These are phyloP conservation scores for Autographa gamma DNA, from an alignment of 2,888 invertebrate species.

Conservation along the genomic window DNA sequence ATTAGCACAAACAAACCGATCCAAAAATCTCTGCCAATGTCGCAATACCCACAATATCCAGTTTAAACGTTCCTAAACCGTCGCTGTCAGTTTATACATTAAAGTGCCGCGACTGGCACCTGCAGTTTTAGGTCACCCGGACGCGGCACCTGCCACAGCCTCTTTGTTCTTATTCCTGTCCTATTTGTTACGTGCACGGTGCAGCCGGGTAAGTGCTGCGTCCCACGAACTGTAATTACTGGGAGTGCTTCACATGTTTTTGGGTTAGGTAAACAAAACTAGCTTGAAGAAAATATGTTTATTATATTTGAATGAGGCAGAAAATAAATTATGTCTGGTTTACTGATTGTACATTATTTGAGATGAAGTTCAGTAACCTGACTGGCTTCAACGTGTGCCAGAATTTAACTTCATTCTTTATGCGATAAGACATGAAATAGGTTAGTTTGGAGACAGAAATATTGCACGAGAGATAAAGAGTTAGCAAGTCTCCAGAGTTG, in stretches of 20 bases:
- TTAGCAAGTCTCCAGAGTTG: conserved; percentile 12
- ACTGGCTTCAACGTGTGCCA: not conserved
- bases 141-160: conserved; percentile 68
- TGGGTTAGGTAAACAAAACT: conserved; percentile 32
- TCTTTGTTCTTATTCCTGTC: conserved; percentile 71
- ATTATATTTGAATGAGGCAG: too few species aligned
- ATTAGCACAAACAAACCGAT: not conserved
- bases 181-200: conserved; percentile 55
- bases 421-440: not conserved
- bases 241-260: conserved; percentile 32
- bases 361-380: not conserved
- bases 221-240: conserved; percentile 43
- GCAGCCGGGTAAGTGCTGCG: conserved; percentile 53
- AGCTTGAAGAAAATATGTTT: not conserved
- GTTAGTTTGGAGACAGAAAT: not conserved
- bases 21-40: not conserved
- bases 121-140: conserved; percentile 85
- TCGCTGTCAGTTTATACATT: conserved; percentile 48
- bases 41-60: not conserved
- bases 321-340: too few species aligned
- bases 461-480: conserved; percentile 3
- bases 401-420: not conserved
- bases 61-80: not conserved
- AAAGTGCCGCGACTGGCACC: conserved; percentile 73
- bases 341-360: not conserved